Conservation (phyloP, 2,888 invertebrate species). For the Cistogaster globosa region DNA sequence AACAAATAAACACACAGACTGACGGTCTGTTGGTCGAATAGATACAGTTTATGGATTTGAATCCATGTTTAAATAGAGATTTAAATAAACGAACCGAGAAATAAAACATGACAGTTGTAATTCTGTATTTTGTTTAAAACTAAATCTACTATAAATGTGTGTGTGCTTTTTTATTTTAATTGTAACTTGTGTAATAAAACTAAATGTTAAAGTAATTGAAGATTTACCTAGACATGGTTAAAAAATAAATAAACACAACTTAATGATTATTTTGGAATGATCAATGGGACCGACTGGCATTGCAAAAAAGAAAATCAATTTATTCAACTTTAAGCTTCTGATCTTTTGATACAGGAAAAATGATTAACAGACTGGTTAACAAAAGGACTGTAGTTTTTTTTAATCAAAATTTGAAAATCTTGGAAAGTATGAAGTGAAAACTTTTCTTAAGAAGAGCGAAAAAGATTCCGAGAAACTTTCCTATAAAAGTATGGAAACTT, state of each 20-base stretch:
- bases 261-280: not conserved
- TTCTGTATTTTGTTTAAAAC: constrained; percentile 61
- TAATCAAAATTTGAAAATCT: no score
- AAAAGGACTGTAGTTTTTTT: no score
- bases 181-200: constrained; percentile 59
- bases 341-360: no score
- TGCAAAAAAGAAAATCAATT: not conserved
- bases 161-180: constrained; percentile 18
- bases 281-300: not conserved
- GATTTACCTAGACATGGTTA: constrained; percentile 55
- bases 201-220: constrained; percentile 66
- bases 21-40: not conserved
- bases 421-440: no score
- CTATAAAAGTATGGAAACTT: no score
- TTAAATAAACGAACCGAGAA: constrained; percentile 71
- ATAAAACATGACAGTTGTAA: constrained; percentile 71
- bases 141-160: constrained; percentile 28
- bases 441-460: no score
- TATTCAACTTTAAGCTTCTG: no score
- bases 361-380: no score
- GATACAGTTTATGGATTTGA: constrained; percentile 44
- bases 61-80: constrained; percentile 64
- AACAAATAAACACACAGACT: constrained; percentile 6
- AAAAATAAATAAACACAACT: constrained; percentile 39
- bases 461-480: no score